Conservation (phyloP, 2,113 vertebrate species). For the Lates calcarifer region DNA sequence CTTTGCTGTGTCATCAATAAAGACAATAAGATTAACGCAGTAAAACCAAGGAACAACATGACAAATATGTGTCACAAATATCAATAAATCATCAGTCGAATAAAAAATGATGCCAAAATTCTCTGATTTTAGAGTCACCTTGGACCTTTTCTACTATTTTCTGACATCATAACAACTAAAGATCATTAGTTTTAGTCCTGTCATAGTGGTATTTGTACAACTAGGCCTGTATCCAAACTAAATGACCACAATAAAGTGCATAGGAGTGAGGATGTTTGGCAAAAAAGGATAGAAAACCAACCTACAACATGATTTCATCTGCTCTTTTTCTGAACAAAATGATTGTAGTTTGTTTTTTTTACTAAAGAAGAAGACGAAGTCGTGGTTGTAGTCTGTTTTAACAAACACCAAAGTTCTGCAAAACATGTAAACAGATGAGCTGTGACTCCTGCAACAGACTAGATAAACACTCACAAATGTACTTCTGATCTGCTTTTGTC, state of each 20-base stretch:
- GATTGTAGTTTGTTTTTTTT: not conserved
- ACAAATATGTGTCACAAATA: not conserved
- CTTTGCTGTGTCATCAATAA: not conserved
- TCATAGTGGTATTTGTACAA: not conserved
- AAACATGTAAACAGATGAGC: constrained; percentile 21
- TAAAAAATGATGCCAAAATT: too few species aligned
- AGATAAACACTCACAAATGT: not conserved
- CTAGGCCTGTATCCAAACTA: not conserved
- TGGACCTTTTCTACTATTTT: not conserved
- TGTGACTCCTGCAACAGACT: constrained; percentile 15
- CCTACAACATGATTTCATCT: not conserved
- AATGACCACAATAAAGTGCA: not conserved
- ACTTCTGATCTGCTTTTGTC: constrained; percentile 17
- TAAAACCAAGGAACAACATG: not conserved
- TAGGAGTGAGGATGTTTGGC: too few species aligned
- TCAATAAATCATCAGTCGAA: not conserved
- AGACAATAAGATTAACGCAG: not conserved
- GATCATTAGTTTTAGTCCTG: not conserved
- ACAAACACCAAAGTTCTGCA: constrained; percentile 30
- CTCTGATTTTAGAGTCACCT: too few species aligned
- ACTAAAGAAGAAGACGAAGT: constrained; percentile 15
- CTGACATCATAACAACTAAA: not conserved
- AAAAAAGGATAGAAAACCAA: not conserved
- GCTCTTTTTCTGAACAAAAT: not conserved
- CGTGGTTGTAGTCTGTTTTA: not conserved